These are phyloP conservation scores for Threskiornis aethiopicus DNA, from an alignment of 2,797 vertebrate genomes.

Conservation along the genomic window DNA sequence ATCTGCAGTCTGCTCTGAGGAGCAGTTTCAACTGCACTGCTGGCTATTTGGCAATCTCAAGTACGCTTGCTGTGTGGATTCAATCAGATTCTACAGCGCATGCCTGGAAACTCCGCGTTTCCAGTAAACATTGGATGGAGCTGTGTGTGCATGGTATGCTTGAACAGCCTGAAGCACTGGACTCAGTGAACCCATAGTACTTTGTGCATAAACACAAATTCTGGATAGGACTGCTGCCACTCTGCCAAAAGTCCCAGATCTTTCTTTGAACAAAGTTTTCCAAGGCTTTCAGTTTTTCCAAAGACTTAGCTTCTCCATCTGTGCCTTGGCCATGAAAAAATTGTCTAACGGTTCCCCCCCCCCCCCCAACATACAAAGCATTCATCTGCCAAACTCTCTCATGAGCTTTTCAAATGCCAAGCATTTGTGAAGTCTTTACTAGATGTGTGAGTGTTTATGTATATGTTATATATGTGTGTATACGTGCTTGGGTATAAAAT, in stretches of 20 bases:
- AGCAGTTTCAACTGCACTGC: not conserved
- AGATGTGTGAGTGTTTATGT: not conserved
- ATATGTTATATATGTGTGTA: not conserved
- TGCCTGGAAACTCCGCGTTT: not conserved
- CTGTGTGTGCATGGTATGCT: not conserved
- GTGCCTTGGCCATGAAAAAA: not conserved
- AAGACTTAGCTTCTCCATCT: not conserved
- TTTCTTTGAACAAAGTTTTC: conserved; percentile 36
- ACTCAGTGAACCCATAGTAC: not conserved
- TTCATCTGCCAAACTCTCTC: not conserved
- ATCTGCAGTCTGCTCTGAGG: not conserved
- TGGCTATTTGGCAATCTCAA: not conserved
- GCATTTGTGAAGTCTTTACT: not conserved
- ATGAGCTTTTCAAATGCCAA: not conserved
- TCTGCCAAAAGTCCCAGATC: not conserved
- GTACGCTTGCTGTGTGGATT: not conserved
- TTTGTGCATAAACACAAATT: conserved; percentile 30
- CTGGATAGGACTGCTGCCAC: not conserved
- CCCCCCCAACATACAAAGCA: not conserved
- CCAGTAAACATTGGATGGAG: conserved; percentile 36
- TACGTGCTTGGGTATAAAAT: not conserved
- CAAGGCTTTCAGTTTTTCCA: conserved; percentile 41
- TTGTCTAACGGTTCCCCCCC: not conserved
- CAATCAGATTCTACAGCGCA: not conserved
- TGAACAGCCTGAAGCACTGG: not conserved